Percentiles rank a stretch among this genome's conserved stretches.
phyloP scores from a whole-genome alignment of 2,113 vertebrate species.

The Pteronura brasiliensis region DNA sequence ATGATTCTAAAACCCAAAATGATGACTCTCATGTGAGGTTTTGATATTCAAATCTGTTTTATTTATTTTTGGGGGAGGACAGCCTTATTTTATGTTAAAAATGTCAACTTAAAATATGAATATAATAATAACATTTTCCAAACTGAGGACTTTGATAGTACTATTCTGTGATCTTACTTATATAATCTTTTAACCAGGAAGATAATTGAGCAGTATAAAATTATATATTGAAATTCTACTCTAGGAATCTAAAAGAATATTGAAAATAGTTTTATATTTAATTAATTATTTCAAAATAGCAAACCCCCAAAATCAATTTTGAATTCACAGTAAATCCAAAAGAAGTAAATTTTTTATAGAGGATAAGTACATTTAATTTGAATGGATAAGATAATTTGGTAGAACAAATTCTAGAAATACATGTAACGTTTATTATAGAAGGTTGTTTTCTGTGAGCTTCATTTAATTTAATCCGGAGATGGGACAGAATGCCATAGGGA shows the following conservation, averaged over 20 bases:
- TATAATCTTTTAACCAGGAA: neutral
- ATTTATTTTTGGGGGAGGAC: neutral
- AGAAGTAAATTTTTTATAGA: neutral
- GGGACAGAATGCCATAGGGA: neutral
- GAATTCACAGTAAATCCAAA: neutral
- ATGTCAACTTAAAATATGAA: neutral
- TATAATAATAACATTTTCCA: neutral
- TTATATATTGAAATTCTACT: neutral
- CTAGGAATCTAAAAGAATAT: neutral
- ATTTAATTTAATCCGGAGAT: neutral
- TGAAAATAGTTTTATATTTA: neutral
- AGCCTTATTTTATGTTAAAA: neutral
- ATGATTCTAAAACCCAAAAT: neutral
- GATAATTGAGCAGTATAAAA: neutral
- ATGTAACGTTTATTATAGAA: neutral
- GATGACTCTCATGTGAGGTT: neutral
- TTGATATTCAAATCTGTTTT: slow-evolving; percentile 19
- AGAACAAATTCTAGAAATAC: neutral
- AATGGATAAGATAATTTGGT: neutral
- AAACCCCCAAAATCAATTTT: neutral
- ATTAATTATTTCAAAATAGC: neutral
- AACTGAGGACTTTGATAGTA: neutral
- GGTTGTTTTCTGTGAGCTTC: neutral
- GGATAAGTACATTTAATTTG: neutral
- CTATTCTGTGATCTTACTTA: neutral